Evolutionary conservation across 2,888 invertebrate species (phyloP).

Genomic region (Pyrrhia umbra): DNA sequence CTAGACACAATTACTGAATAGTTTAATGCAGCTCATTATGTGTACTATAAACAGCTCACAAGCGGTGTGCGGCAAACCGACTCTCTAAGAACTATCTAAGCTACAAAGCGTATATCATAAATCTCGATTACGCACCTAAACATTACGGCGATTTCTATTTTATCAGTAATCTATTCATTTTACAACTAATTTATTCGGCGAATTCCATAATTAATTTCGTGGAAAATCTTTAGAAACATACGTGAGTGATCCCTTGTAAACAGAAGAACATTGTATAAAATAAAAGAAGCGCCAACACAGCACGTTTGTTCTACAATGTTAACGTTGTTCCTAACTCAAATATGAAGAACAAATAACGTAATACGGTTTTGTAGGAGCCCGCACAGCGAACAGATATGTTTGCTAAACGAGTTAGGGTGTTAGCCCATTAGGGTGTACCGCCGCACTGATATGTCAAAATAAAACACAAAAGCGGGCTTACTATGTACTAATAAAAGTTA

Average conservation of each 20-base stretch:
- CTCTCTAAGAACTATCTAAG: not conserved
- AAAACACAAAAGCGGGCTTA: not conserved
- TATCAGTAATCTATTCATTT: not conserved
- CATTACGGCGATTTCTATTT: not conserved
- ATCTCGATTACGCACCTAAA: not conserved
- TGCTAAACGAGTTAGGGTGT: constrained; percentile 31
- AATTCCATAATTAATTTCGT: not conserved
- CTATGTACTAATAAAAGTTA: not conserved
- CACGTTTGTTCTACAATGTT: constrained; percentile 55
- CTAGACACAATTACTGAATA: not conserved
- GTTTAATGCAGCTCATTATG: not conserved
- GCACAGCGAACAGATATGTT: constrained; percentile 53
- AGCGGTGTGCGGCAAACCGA: no score
- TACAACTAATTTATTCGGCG: not conserved
- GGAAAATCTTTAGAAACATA: not conserved
- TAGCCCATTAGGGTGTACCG: constrained; percentile 10
- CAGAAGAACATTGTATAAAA: constrained; percentile 30
- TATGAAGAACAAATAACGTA: constrained; percentile 64
- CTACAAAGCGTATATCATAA: not conserved
- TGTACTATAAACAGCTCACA: not conserved
- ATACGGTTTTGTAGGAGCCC: constrained; percentile 59
- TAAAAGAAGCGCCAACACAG: constrained; percentile 51
- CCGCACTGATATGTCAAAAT: not conserved
- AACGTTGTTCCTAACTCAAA: constrained; percentile 63
- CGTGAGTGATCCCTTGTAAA: constrained; percentile 19